Evolutionary conservation across 2,888 invertebrate species (phyloP), one percentile per base, ranked within the genome.

Genomic region (Xylocampa areola): DNA sequence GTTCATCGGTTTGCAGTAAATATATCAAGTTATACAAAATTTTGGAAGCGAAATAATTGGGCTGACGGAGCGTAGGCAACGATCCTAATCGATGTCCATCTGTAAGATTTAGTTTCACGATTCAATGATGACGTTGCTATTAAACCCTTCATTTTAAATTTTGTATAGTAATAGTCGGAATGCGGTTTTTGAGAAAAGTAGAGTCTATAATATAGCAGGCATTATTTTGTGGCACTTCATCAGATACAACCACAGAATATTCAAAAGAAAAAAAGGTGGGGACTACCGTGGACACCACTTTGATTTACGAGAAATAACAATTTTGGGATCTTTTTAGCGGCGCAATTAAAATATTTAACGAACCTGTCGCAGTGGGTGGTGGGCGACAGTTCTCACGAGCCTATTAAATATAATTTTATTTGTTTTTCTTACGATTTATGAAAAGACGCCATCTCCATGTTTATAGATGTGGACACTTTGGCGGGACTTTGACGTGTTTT

Each of bases 401-500:
- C 92, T 90, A 93, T 94, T 93, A 94, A 91, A 90, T 85, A 91
- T 92, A 87, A 92, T 93, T 93, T 90, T 90, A 90, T 91, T 91
- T 88, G 86, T 89, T 91, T 91, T 85, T 81, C 72, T 81, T 60
- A 70, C 63, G 77, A 84, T 89, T 88, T 87, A 85, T 87, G 77
- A 73, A 45, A 70, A 72, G 77, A 70, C 73, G 73, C 62, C 73
- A 74, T 69, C 81, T 79, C 80, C 70, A 80, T 81, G 74, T 76
- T 88, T 85, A 80, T 83, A 65, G 78, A 77, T 79, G 82, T 74
- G 77, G 81, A 78, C 78, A 77, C 68, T 71, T 80, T 77, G 77
- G 74, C 43, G 27, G n/a, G 44, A 53, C 25, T 50, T 82, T 80
- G 72, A 69, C 73, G 64, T 82, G 73, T 73, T 85, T 87, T 85